Percentiles rank a stretch among this genome's conserved stretches.
phyloP scores from a whole-genome alignment of 1,140 invertebrate species.

The Cepaea nemoralis region DNA sequence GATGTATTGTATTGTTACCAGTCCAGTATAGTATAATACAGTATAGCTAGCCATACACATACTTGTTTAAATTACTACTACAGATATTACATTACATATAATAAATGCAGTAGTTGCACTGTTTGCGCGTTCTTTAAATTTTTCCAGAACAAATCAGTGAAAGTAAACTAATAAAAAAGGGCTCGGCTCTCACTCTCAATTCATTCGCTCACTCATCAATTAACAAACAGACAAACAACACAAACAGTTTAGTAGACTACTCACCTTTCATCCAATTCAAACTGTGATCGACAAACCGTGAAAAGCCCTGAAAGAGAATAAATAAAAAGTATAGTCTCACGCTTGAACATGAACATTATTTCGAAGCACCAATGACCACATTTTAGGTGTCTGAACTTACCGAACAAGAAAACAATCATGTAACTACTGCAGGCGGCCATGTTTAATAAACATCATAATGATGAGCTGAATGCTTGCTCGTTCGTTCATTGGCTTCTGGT shows the following conservation, averaged over 20 bases:
- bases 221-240: too few species aligned
- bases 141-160: too few species aligned
- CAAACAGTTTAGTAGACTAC: not conserved
- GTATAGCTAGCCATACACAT: too few species aligned
- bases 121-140: too few species aligned
- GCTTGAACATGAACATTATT: not conserved
- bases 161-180: too few species aligned
- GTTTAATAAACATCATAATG: constrained; percentile 28
- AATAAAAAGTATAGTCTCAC: not conserved
- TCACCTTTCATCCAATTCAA: constrained; percentile 26
- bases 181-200: too few species aligned
- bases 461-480: not conserved
- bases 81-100: too few species aligned
- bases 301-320: not conserved
- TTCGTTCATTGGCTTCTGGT: not conserved
- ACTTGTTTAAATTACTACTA: too few species aligned
- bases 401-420: not conserved
- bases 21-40: too few species aligned
- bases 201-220: too few species aligned
- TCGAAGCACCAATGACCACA: not conserved
- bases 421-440: constrained; percentile 6
- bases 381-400: not conserved
- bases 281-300: constrained; percentile 4
- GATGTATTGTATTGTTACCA: too few species aligned
- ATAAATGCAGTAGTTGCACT: too few species aligned